Evolutionary conservation across 1,140 invertebrate species (phyloP).

Genomic region (Rhagoletis zephyria): DNA sequence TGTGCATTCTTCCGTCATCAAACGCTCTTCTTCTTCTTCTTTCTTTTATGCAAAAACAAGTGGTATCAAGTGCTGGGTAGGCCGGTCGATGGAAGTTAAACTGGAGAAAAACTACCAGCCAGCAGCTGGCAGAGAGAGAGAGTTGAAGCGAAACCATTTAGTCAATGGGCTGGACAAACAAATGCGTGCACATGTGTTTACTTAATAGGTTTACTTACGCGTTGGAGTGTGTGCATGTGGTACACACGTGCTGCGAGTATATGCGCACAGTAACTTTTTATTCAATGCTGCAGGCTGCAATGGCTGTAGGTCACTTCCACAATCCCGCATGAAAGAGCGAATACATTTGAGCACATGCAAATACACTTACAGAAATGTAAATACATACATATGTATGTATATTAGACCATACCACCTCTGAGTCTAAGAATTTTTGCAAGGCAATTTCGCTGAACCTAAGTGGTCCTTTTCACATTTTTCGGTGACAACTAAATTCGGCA

Average conservation of each 20-base stretch:
- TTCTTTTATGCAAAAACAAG: background rate
- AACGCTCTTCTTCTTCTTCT: background rate
- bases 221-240: background rate
- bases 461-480: too few relatives aligned
- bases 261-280: background rate
- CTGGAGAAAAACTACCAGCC: background rate
- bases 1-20: too few relatives aligned
- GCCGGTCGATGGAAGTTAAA: background rate
- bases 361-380: background rate
- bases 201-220: slow-evolving; percentile 28
- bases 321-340: background rate
- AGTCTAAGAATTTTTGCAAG: too few relatives aligned
- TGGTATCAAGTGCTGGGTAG: background rate
- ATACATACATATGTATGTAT: background rate
- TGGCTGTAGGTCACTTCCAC: slow-evolving; percentile 5
- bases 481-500: too few relatives aligned
- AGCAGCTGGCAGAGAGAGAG: background rate
- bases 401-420: too few relatives aligned
- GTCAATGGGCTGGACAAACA: slow-evolving; percentile 3
- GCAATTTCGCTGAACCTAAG: too few relatives aligned
- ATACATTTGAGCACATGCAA: background rate
- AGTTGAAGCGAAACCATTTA: background rate
- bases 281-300: background rate
- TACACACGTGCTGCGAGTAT: background rate
- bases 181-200: slow-evolving; percentile 19